A percentile compares a stretch with the other conserved stretches of the same genome.
phyloP scores from a whole-genome alignment of 1,140 invertebrate genomes.

The Linepithema humile region DNA sequence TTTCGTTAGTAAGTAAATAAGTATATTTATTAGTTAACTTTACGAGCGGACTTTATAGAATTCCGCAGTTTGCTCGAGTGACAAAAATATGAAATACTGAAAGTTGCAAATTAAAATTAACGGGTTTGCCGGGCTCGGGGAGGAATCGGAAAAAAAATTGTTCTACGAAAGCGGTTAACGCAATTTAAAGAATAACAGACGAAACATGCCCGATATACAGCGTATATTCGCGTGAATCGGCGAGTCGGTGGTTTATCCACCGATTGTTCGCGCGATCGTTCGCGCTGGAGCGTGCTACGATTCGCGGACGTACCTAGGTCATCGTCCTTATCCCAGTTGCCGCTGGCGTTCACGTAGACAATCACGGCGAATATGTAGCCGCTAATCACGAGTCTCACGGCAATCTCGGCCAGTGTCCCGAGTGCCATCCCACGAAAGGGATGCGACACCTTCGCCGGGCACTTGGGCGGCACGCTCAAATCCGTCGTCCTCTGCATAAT shows the following conservation, averaged over 20 bases:
- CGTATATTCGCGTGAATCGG: background rate
- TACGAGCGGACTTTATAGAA: background rate
- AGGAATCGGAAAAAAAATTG: background rate
- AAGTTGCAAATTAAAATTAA: background rate
- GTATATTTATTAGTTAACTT: background rate
- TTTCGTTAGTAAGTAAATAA: background rate
- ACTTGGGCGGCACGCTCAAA: conserved; percentile 70
- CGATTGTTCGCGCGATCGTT: conserved; percentile 18
- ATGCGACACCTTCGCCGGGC: conserved; percentile 39
- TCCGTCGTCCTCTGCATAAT: conserved; percentile 73
- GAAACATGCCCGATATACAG: conserved; percentile 5
- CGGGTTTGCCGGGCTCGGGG: background rate
- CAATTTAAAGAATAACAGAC: background rate
- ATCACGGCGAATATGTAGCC: conserved; percentile 77
- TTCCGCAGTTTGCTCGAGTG: no score
- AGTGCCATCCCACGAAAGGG: conserved; percentile 77
- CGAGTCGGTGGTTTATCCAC: conserved; percentile 32
- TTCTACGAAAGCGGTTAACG: no score
- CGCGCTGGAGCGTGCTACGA: no score
- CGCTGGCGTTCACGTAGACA: conserved; percentile 77
- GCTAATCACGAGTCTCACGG: conserved; percentile 76
- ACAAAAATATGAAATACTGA: background rate
- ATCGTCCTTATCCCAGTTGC: conserved; percentile 82
- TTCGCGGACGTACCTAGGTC: conserved; percentile 78
- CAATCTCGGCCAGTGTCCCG: conserved; percentile 72